Base-by-base conservation (phyloP, 2,888 invertebrate species). In the Xiphydria camelus region DNA sequence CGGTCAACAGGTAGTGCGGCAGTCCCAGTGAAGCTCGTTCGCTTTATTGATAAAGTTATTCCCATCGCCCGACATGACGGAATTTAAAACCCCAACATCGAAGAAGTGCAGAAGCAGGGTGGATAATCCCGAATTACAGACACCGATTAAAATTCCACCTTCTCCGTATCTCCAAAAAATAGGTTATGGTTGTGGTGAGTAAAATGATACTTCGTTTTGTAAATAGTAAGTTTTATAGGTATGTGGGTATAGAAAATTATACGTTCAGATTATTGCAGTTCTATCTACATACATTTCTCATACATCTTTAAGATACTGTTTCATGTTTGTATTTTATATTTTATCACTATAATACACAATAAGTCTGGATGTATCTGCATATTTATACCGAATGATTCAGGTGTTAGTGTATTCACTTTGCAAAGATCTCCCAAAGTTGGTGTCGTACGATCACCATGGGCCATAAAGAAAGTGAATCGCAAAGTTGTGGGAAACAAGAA, bases 391-490 rank as follows among this genome's bases (percentile, higher is more conserved):
- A n/a, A n/a, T n/a, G n/a, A n/a, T n/a, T 10, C 47, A 88, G 89
- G 91, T 41, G 86, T 91, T 9, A 84, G 82, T 54, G 91, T 92
- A 0, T 89, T 88, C 75, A 84, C 87, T 55, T 69, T 91, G 49
- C 80, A 88, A 43, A 79, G 91, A 51, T 88, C 88, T 0, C 89
- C 90, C 0, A 78, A 80, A 56, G 80, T 81, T 1, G 85, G 87
- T 4, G 80, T 83, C 57, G 73, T 80, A 0, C 80, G 84, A n/a
- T 92, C 92, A 0, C 92, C 92, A 0, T 92, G 92, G 92, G 92
- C 91, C 0, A 78, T 93, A 0, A 93, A 93, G 68, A 86, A 88
- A 74, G 68, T 90, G 1, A 82, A 82, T 55, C 80, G 78, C 12
- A 79, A 79, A 56, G 50, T 62, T 4, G 53, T 52, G 1, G 59